Percentiles rank a stretch among this genome's conserved stretches.
These are phyloP conservation scores for Callorhinus ursinus DNA, from an alignment of 2,113 vertebrate species.

Conservation along the genomic window DNA sequence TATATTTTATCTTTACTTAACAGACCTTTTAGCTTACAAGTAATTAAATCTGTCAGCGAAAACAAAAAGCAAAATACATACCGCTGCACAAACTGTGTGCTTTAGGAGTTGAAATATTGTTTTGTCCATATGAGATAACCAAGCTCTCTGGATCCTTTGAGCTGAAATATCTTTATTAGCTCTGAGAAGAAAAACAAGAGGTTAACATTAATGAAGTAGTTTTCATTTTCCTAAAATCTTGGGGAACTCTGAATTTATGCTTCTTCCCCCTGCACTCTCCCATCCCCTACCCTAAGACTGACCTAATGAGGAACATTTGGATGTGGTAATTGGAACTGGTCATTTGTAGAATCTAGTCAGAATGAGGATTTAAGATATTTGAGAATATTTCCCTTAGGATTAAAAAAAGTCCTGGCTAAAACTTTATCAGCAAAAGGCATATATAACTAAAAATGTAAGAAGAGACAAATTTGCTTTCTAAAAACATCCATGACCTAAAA, in stretches of 20 bases:
- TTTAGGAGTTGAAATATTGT: constrained; percentile 83
- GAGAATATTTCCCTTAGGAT: constrained; percentile 53
- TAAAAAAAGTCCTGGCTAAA: constrained; percentile 30
- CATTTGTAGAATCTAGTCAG: constrained; percentile 44
- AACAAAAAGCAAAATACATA: constrained; percentile 74
- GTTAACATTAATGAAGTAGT: constrained; percentile 50
- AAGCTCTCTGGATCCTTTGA: constrained; percentile 78
- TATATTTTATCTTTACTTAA: constrained; percentile 39
- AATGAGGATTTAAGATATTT: constrained; percentile 56
- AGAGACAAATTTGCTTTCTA: constrained; percentile 4
- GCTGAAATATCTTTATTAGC: constrained; percentile 56
- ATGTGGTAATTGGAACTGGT: constrained; percentile 51
- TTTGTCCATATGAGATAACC: constrained; percentile 73
- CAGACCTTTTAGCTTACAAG: constrained; percentile 49
- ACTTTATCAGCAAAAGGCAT: constrained; percentile 45
- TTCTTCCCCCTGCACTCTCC: constrained; percentile 9
- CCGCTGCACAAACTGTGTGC: constrained; percentile 78
- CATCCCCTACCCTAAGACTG: neutral
- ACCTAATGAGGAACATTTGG: constrained; percentile 55
- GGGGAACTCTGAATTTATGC: constrained; percentile 36
- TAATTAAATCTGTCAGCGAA: constrained; percentile 55
- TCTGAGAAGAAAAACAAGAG: constrained; percentile 57
- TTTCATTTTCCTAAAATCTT: constrained; percentile 65
- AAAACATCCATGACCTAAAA: constrained; percentile 56
- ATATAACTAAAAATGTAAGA: constrained; percentile 38